These are phyloP conservation scores for Drosophila carrolli DNA, from an alignment of 1,140 invertebrate genomes.

Conservation along the genomic window DNA sequence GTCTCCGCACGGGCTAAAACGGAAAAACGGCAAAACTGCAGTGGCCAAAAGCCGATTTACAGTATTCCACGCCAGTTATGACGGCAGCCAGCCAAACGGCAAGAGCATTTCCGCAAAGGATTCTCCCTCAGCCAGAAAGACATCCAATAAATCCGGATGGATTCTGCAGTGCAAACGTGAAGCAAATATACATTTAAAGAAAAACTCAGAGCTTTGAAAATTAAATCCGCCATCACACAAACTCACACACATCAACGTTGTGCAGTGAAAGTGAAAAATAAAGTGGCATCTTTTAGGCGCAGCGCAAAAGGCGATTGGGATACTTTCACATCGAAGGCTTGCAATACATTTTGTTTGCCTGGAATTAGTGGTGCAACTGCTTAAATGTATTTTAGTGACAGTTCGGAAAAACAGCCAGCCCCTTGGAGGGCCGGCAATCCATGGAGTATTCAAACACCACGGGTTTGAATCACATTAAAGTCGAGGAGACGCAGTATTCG, in stretches of 20 bases:
- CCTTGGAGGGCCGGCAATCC: constrained; percentile 84
- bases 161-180: constrained; percentile 1
- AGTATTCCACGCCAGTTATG: constrained; percentile 80
- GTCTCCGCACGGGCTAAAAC: constrained; percentile 55
- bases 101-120: constrained; percentile 68
- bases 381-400: constrained; percentile 84
- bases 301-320: constrained; percentile 43
- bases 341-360: constrained; percentile 23
- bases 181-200: constrained; percentile 2
- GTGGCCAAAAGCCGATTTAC: constrained; percentile 82
- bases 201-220: constrained; percentile 9
- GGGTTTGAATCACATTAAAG: constrained; percentile 74
- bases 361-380: constrained; percentile 62
- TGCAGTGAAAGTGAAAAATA: constrained; percentile 64
- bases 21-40: constrained; percentile 51
- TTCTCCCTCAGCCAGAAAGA: constrained; percentile 9
- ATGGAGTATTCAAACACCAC: constrained; percentile 84
- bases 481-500: constrained; percentile 14
- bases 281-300: constrained; percentile 78
- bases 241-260: background rate
- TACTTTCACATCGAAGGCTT: constrained; percentile 26
- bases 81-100: constrained; percentile 53
- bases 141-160: background rate
- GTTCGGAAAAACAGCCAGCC: constrained; percentile 77
- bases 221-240: background rate